Conservation (phyloP, 2,797 vertebrate species). For the Phataginus tetradactyla region DNA sequence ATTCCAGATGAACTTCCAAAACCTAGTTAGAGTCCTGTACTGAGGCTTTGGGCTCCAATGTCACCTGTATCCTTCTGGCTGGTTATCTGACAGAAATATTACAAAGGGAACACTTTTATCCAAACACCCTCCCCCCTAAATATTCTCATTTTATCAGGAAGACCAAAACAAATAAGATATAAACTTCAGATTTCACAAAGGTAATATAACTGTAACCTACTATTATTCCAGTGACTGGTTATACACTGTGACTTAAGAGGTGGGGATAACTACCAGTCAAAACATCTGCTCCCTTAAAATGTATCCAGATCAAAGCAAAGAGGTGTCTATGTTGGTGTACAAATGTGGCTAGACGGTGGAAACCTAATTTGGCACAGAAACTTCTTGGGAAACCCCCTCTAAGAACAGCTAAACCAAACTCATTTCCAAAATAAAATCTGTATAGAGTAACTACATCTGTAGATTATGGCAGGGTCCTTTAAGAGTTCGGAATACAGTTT, state of each 20-base stretch:
- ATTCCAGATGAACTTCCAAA: conserved; percentile 21
- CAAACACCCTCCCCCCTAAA: background rate
- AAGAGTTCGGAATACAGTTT: conserved; percentile 57
- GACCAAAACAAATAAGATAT: background rate
- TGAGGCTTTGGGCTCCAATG: background rate
- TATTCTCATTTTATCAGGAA: conserved; percentile 42
- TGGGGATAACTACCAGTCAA: background rate
- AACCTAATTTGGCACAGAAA: background rate
- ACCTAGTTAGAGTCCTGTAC: background rate
- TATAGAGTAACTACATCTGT: background rate
- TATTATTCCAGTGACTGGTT: conserved; percentile 54
- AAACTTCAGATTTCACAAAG: conserved; percentile 58
- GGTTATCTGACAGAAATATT: background rate
- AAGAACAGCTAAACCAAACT: background rate
- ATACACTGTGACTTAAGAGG: background rate
- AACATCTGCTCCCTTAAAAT: background rate
- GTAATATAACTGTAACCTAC: background rate
- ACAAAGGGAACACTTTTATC: background rate
- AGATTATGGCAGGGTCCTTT: background rate
- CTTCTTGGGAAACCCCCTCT: background rate
- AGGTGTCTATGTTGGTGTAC: background rate
- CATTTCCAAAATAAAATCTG: conserved; percentile 36
- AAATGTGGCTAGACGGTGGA: background rate
- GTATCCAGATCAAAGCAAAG: conserved; percentile 27
- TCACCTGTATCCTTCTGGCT: background rate